Percentiles rank a stretch among this genome's conserved stretches.
phyloP scores from a whole-genome alignment of 2,797 vertebrate species.

The Acrocephalus scirpaceus region DNA sequence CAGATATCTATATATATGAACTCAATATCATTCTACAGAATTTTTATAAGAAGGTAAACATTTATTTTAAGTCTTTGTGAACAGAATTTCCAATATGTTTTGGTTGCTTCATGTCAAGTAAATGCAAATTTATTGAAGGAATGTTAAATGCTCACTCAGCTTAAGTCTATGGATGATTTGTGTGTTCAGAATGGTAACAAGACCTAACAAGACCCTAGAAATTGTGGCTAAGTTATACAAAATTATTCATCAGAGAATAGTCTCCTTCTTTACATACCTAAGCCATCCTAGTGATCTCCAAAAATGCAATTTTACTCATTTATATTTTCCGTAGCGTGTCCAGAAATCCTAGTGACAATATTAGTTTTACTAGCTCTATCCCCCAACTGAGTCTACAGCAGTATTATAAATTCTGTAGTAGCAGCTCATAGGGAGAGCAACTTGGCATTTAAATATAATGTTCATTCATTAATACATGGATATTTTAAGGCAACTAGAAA shows the following conservation, averaged over 20 bases:
- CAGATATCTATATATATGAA: not conserved
- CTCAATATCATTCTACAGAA: not conserved
- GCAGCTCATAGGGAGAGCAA: not conserved
- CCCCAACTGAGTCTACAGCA: fast-evolving
- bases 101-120: not conserved
- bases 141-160: not conserved
- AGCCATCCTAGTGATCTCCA: not conserved
- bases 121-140: not conserved
- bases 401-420: not conserved
- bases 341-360: not conserved
- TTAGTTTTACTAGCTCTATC: not conserved
- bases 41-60: not conserved
- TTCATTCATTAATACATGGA: not conserved
- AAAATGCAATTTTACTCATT: not conserved
- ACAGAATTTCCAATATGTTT: not conserved
- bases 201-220: not conserved
- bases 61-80: not conserved
- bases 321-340: not conserved
- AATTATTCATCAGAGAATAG: not conserved
- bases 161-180: not conserved
- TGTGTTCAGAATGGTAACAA: not conserved
- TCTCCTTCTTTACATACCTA: not conserved
- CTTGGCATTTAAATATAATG: not conserved
- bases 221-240: not conserved
- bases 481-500: not conserved